Evolutionary conservation across 2,888 invertebrate genomes (phyloP), one percentile per base, ranked within the genome.

Genomic region (Petrolisthes manimaculis): DNA sequence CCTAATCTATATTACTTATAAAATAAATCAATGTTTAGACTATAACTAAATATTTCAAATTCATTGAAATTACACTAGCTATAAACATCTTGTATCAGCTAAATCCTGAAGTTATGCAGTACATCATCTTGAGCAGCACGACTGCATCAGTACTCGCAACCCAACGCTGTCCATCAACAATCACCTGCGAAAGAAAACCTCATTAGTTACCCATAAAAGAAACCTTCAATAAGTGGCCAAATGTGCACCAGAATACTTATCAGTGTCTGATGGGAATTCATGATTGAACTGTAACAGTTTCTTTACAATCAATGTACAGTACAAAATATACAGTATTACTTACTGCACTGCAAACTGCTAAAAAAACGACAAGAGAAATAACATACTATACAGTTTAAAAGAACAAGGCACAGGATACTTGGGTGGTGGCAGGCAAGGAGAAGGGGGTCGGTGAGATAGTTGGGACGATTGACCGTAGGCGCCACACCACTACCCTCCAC

Each of bases 371-470:
- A 81, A 37, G 9, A 71, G 55, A 54, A 14, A 75, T 61, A 61
- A 53, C 51, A 86, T 56, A n/a, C n/a, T 53, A 56, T 37, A 56
- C 24, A 61, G 56, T 74, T 61, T 75, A 84, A 78, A 82, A 82
- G 77, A 86, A 86, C 86, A 86, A 82, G 86, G 77, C 86, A 86
- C 86, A 86, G 86, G 82, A 86, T 86, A 86, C 86, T 86, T 86
- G 86, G 82, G 86, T 86, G 86, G 75, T 82, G 86, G 86, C 86
- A 86, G 82, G 86, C 86, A 82, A 82, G 86, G 55, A 24, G 77
- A 82, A 81, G 67, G 82, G 71, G 75, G 67, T 86, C 86, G 82
- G 75, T 74, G 86, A 86, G 79, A 54, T 71, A 75, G 75, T 51
- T 75, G 56, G 85, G 83, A 83, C 53, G 69, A 53, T 71, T 81